Conservation (phyloP, 2,113 vertebrate genomes). For the Urocitellus parryii region DNA sequence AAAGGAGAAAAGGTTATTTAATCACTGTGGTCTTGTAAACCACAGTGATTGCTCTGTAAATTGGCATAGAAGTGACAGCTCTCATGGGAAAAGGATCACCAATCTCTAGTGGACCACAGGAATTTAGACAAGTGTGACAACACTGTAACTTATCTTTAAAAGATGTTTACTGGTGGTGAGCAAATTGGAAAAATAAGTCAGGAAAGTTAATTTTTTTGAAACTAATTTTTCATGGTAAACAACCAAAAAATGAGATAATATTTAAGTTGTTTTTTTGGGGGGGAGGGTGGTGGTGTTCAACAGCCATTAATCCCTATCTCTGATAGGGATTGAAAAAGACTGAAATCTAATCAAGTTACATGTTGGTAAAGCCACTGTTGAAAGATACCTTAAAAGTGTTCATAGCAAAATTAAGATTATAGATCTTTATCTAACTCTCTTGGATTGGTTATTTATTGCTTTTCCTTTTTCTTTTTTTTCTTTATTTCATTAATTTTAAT, state of each 20-base stretch:
- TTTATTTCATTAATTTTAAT: background rate
- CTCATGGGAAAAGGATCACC: background rate
- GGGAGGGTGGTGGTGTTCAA: too few species aligned
- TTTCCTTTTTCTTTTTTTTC: background rate
- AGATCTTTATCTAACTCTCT: background rate
- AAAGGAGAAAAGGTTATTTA: background rate
- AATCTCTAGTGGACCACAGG: background rate
- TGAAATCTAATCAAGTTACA: background rate
- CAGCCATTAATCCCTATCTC: too few species aligned
- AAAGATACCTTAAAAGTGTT: background rate
- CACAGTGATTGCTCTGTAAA: background rate
- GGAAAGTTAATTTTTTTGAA: background rate
- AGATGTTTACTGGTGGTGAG: background rate
- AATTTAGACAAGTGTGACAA: background rate
- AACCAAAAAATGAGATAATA: background rate
- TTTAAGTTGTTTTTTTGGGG: background rate
- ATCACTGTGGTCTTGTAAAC: background rate
- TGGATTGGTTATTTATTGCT: background rate
- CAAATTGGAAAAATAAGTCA: background rate
- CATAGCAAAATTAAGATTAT: background rate
- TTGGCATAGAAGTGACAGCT: background rate
- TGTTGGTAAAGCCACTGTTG: background rate
- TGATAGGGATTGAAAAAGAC: background rate
- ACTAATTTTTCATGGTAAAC: background rate
- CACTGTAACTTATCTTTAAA: background rate